Conservation (phyloP, 2,888 invertebrate genomes). For the Mantis religiosa region DNA sequence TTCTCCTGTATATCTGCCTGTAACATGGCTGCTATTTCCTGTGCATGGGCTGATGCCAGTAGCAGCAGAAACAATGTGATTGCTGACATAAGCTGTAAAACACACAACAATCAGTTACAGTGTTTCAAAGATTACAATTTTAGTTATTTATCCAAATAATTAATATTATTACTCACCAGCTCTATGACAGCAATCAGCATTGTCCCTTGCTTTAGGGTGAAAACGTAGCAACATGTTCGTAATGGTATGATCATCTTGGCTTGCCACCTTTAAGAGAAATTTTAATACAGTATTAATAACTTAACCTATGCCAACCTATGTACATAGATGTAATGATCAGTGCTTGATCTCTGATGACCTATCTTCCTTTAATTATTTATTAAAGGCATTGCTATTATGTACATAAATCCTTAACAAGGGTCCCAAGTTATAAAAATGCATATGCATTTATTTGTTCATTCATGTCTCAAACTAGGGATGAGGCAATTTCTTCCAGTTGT, state of each 20-base stretch:
- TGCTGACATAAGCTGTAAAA: conserved; percentile 40
- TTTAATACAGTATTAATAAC: background rate
- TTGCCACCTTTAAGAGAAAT: background rate
- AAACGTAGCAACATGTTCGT: conserved; percentile 32
- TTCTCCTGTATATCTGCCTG: conserved; percentile 46
- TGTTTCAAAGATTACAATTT: background rate
- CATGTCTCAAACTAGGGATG: too few relatives aligned
- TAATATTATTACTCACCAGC: conserved; percentile 39
- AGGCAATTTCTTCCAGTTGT: too few relatives aligned
- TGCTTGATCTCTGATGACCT: too few relatives aligned
- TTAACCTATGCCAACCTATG: too few relatives aligned
- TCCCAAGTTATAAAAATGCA: too few relatives aligned
- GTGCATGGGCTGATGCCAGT: conserved; percentile 44
- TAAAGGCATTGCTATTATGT: too few relatives aligned
- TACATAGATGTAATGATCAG: too few relatives aligned
- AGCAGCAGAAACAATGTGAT: conserved; percentile 42
- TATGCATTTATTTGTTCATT: too few relatives aligned
- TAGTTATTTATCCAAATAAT: background rate
- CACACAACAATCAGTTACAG: background rate
- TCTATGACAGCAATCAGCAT: conserved; percentile 46
- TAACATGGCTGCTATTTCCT: conserved; percentile 45
- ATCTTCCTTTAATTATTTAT: too few relatives aligned
- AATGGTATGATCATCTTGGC: conserved; percentile 19
- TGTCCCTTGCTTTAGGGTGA: conserved; percentile 45
- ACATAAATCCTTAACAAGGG: too few relatives aligned